Base-by-base conservation (phyloP, 2,797 vertebrate species). In the Amazona ochrocephala region DNA sequence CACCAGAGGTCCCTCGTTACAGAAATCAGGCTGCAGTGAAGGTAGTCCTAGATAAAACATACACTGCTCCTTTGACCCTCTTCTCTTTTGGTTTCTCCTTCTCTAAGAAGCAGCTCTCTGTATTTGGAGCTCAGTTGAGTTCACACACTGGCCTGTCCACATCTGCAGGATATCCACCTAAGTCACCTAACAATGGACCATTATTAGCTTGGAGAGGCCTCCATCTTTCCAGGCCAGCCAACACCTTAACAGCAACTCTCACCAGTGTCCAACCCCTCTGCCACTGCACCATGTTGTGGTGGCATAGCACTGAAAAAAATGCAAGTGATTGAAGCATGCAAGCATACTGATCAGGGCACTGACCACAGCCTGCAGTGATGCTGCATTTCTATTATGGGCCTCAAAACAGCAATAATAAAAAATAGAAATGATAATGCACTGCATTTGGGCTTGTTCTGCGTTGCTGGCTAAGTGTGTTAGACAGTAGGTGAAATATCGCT, bases 1-100 rank as follows among this genome's bases (percentile, higher is more conserved):
- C 4, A 0, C 30, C 26, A 74, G 44, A 66, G 11, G 7, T n/a
- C 10, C n/a, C 17, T 71, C 0, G 0, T 70, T 47, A 77, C 8
- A 86, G 48, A 84, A 84, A 58, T n/a, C 34, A 66, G 32, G 42
- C 45, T 80, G 11, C 58, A 70, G 32, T n/a, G 62, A 75, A 87
- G 32, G 13, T 10, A 23, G 47, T 44, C 54, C 74, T 23, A 41
- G 23, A 65, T 42, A 88, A 86, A 66, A 13, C 37, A 79, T 11
- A 23, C 10, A 30, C 7, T n/a, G 7, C 8, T 83, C 29, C 47
- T 76, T 80, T 76, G 47, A 70, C 8, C 3, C 27, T 29, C 30
- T 93, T 32, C 54, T 60, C 27, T 6, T 72, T 72, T 60, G 24
- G 18, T 81, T 61, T 85, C 64, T 37, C 29, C 5, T 42, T 84